A percentile compares a stretch with the other conserved stretches of the same genome.
Conservation (phyloP, 2,888 invertebrate species). For the Nyleta sp. region DNA sequence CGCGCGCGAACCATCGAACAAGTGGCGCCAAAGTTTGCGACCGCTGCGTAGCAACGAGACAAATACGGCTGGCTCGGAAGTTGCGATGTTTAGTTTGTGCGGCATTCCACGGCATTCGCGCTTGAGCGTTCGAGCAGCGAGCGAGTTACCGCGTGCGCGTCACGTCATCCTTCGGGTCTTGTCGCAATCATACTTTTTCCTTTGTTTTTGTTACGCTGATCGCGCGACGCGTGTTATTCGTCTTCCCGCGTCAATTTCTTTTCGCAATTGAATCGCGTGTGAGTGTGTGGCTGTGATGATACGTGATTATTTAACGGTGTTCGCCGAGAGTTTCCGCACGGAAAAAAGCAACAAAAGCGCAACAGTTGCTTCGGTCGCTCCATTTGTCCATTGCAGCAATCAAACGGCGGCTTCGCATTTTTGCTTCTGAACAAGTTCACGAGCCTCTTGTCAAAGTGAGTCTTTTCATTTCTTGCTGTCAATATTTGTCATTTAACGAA, state of each 20-base stretch:
- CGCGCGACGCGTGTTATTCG: neutral
- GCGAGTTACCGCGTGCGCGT: constrained; percentile 10
- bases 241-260: constrained; percentile 5
- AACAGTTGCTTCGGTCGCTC: constrained; percentile 33
- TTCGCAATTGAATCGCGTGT: constrained; percentile 5
- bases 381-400: constrained; percentile 2
- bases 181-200: neutral
- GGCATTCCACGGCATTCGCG: constrained; percentile 53
- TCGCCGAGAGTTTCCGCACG: constrained; percentile 2
- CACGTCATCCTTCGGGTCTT: neutral
- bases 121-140: constrained; percentile 42
- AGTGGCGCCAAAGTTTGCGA: constrained; percentile 52
- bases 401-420: neutral
- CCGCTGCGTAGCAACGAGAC: constrained; percentile 49
- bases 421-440: constrained; percentile 3
- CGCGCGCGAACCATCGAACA: too few species aligned
- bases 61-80: constrained; percentile 36
- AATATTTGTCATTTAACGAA: too few species aligned
- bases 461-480: too few species aligned
- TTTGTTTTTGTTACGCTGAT: constrained; percentile 10
- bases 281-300: constrained; percentile 43
- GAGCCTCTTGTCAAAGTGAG: constrained; percentile 15
- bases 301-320: constrained; percentile 39
- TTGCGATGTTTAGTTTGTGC: constrained; percentile 50
- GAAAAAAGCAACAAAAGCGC: constrained; percentile 31